A percentile compares a stretch with the other conserved stretches of the same genome.
phyloP scores from a whole-genome alignment of 2,113 vertebrate genomes.

The Chloropsis cyanopogon region DNA sequence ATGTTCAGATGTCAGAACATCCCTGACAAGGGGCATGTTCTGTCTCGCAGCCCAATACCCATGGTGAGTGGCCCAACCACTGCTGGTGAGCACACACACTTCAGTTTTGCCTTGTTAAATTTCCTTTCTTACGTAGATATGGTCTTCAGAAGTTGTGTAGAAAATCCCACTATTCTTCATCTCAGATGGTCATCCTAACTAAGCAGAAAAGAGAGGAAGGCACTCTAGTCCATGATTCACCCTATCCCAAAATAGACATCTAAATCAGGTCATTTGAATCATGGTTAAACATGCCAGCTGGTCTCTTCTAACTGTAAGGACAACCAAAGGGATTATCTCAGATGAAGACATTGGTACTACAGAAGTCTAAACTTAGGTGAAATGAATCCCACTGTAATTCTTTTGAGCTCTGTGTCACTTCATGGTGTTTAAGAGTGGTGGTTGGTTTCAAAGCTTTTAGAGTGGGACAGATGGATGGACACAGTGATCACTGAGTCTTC shows the following conservation, averaged over 20 bases:
- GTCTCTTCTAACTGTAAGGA: conserved; percentile 8
- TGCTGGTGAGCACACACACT: background rate
- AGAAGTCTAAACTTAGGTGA: conserved; percentile 37
- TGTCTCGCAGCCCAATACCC: background rate
- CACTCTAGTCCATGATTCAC: background rate
- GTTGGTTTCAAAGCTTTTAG: background rate
- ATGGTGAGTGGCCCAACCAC: fast-evolving
- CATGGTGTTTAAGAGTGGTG: background rate
- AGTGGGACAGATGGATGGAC: background rate
- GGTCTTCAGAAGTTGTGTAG: background rate
- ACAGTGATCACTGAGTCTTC: background rate
- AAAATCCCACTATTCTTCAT: background rate
- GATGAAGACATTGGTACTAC: background rate
- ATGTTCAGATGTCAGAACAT: no score
- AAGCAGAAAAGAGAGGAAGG: background rate
- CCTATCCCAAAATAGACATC: conserved; percentile 10
- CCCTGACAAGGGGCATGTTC: background rate
- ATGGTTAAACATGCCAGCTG: background rate
- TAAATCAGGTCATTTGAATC: conserved; percentile 19
- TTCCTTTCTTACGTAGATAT: background rate
- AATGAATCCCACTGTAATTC: conserved; percentile 7
- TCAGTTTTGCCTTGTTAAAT: background rate
- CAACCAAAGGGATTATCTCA: background rate
- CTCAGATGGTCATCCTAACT: background rate
- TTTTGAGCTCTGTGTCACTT: background rate